Evolutionary conservation across 2,113 vertebrate genomes (phyloP), one percentile per base, ranked within the genome.

Genomic region (Prionailurus viverrinus): DNA sequence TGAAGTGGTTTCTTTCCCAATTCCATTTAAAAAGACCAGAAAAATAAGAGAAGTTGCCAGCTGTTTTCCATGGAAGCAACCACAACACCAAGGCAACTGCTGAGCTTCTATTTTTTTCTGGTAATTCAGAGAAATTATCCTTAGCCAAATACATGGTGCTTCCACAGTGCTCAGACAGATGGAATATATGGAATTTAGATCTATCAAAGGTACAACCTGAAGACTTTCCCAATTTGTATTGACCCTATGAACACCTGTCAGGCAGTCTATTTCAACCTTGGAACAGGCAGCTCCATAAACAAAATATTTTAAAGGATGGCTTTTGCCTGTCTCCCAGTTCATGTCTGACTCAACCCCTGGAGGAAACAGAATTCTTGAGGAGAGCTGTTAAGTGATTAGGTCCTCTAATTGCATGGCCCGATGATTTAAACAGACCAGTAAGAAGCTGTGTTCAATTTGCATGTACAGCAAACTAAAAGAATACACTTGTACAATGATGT

Each of bases 161-260:
- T 69, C 19, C 25, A 0, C 1, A 39, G 39, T 58, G 41, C 15
- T 36, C 78, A 31, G 63, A 41, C 0, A 74, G 61, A 79, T 7
- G 36, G 41, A n/a, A 39, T 1, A 27, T 4, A 9, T 71, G 51
- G 33, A 76, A 16, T 48, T 51, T 14, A 69, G 33, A 45, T 23
- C 12, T 5, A 88, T 79, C 78, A 25, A 23, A 71, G 6, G 51
- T 5, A 12, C 21, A 63, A 58, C 23, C 5, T 1, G 33, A 73
- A 79, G 82, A 51, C 55, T 5, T 68, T 82, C 16, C 29, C 39
- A 1, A 1, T 0, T 11, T 27, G 31, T 55, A 96, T 94, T 96
- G 98, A 99, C 99, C 99, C 99, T 99, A 98, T 99, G 99, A 97
- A 99, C 99, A 94, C 99, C 99, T 0, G 99, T 99, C 74, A 99